Conservation (phyloP, 1,140 invertebrate species). For the Diachasmimorpha longicaudata region DNA sequence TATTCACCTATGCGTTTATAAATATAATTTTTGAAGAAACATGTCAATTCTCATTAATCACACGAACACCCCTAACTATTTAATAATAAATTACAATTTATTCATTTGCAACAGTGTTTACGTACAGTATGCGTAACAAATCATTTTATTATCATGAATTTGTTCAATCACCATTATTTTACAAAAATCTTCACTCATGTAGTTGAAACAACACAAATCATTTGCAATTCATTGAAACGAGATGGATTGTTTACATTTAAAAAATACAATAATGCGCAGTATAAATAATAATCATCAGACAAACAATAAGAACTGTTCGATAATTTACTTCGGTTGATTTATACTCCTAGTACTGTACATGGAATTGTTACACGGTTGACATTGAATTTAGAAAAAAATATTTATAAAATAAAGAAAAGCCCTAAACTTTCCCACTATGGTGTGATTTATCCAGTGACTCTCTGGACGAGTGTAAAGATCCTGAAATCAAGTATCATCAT, state of each 20-base stretch:
- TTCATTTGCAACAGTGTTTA: conserved; percentile 50
- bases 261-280: background rate
- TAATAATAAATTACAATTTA: conserved; percentile 56
- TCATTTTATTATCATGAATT: background rate
- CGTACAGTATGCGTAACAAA: conserved; percentile 37
- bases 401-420: conserved; percentile 38
- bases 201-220: conserved; percentile 18
- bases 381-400: conserved; percentile 12
- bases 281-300: background rate
- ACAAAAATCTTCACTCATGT: background rate
- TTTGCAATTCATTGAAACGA: conserved; percentile 3
- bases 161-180: background rate
- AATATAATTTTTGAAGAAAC: conserved; percentile 22
- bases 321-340: background rate
- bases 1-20: background rate
- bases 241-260: background rate
- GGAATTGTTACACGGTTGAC: conserved; percentile 15
- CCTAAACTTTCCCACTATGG: conserved; percentile 56
- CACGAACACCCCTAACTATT: background rate
- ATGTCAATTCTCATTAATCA: background rate
- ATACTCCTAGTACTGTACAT: conserved; percentile 27
- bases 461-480: conserved; percentile 61
- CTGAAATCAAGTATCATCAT: conserved; percentile 37
- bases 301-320: background rate
- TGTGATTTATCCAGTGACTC: conserved; percentile 58